Evolutionary conservation across 2,797 vertebrate genomes (phyloP), one percentile per base, ranked within the genome.

Genomic region (Pangasius macronema): DNA sequence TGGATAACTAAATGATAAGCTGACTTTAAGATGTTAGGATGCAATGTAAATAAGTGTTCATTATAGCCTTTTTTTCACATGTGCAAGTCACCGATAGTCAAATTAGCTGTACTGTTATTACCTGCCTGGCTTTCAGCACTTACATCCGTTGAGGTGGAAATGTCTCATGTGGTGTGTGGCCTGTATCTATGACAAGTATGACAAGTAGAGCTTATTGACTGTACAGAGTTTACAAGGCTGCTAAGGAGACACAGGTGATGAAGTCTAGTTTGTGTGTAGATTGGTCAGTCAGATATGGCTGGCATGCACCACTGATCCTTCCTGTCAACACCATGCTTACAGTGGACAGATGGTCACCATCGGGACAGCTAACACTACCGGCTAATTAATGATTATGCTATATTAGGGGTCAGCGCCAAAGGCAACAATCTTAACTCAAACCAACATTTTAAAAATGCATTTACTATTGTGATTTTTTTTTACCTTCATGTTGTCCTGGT

Each of bases 211-310:
- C 77, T 68, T 86, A 86, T 13, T n/a, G 16, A n/a, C 27, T 57
- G 51, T 84, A 42, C 82, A 84, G 65, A 49, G 49, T 87, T 87
- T 87, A 87, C 86, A 84, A 79, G 51, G 82, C 86, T 84, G 82
- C 82, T 84, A 87, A 67, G 73, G 72, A 77, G 51, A 68, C 59
- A 33, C 27, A 24, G 72, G 53, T 36, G 46, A 51, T 65, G 46
- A 82, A 55, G 36, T 30, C 22, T 20, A 6, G 82, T 49, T 53
- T 68, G 61, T 27, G 16, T 87, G 81, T 84, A 82, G 65, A 77
- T 82, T 82, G 81, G 86, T 82, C 30, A 46, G 57, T 55, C 51
- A 65, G 65, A 70, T 33, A 46, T 88, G 59, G 73, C 63, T 84
- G 61, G 53, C 53, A 87, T 82, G 81, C 59, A 87, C 36, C 39